These are phyloP conservation scores for Troilus luridus DNA, from an alignment of 2,888 invertebrate species.

Conservation along the genomic window DNA sequence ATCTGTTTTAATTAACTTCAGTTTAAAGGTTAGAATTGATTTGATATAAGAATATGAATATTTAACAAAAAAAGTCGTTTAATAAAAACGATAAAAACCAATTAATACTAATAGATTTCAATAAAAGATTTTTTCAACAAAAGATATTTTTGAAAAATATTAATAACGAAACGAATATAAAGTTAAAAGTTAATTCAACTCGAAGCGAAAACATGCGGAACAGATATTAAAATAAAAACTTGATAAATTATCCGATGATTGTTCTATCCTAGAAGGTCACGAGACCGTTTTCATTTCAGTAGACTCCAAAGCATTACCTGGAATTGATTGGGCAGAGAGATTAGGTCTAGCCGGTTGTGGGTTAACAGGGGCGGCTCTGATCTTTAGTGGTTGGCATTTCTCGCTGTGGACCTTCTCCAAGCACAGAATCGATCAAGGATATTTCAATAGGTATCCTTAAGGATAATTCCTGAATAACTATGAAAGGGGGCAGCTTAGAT, in stretches of 20 bases:
- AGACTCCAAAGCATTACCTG: not conserved
- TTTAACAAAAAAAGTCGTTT: too few species aligned
- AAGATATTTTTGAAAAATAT: too few species aligned
- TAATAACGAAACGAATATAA: too few species aligned
- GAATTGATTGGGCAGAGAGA: not conserved
- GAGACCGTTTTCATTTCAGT: not conserved
- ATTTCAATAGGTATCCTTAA: not conserved
- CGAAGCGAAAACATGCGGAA: not conserved
- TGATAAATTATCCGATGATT: not conserved
- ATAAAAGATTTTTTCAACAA: too few species aligned
- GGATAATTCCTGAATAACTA: not conserved
- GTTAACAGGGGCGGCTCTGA: not conserved
- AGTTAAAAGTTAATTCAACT: too few species aligned
- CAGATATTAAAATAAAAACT: not conserved
- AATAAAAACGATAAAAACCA: too few species aligned
- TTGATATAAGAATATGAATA: too few species aligned
- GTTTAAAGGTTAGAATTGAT: too few species aligned
- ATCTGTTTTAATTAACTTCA: too few species aligned
- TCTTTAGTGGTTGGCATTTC: conserved; percentile 5
- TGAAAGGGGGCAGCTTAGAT: not conserved
- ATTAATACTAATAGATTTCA: too few species aligned
- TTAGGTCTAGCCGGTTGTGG: not conserved
- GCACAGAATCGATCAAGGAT: not conserved
- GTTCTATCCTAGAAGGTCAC: not conserved
- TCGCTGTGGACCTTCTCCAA: not conserved